Evolutionary conservation across 1,140 invertebrate genomes (phyloP).

Genomic region (Delia radicum): DNA sequence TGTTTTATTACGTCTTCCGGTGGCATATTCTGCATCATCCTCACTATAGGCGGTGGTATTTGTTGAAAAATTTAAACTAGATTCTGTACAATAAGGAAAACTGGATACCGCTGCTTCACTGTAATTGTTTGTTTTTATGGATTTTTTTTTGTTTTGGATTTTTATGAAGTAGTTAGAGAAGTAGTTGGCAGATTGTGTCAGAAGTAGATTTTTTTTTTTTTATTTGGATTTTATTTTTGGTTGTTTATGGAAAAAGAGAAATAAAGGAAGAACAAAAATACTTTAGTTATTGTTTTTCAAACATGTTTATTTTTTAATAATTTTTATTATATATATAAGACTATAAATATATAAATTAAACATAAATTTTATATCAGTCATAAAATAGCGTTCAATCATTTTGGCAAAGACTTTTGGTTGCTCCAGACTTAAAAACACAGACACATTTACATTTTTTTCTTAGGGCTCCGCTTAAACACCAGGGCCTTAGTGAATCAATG

Average conservation of each 20-base stretch:
- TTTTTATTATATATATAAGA: background rate
- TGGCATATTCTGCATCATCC: conserved; percentile 60
- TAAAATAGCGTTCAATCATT: no score
- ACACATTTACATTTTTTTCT: background rate
- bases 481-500: conserved; percentile 10
- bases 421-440: background rate
- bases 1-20: conserved; percentile 59
- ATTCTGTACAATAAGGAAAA: conserved; percentile 57
- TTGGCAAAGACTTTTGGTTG: background rate
- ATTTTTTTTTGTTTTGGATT: background rate
- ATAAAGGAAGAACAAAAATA: conserved; percentile 19
- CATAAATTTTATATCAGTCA: background rate
- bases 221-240: background rate
- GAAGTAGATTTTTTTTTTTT: no score
- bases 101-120: conserved; percentile 56
- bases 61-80: conserved; percentile 57
- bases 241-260: conserved; percentile 13
- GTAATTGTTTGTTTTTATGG: conserved; percentile 29
- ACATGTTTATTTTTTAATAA: background rate
- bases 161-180: background rate
- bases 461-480: background rate
- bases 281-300: conserved; percentile 15
- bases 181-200: no score
- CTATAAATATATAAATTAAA: background rate
- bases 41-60: conserved; percentile 59